Conservation (phyloP, 1,140 invertebrate species). For the Leguminivora glycinivorella region DNA sequence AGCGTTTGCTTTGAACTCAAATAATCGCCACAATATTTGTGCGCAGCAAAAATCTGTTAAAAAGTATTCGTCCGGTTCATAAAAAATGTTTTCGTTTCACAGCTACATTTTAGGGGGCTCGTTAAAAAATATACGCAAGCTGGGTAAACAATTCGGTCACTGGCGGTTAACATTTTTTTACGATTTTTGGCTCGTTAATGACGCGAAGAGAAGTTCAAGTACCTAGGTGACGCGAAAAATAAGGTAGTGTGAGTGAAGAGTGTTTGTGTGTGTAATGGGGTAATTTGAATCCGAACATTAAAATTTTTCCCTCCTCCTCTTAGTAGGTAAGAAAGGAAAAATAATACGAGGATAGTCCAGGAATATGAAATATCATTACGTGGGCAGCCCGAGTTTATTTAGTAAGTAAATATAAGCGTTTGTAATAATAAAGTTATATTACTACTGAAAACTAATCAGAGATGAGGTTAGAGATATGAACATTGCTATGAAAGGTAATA, state of each 20-base stretch:
- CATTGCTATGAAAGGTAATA: neutral
- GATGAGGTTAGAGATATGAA: neutral
- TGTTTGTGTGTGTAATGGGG: too few species aligned
- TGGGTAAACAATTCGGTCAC: neutral
- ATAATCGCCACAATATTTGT: neutral
- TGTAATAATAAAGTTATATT: constrained; percentile 17
- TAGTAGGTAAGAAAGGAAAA: too few species aligned
- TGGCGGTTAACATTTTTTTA: neutral
- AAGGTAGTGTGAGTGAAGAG: constrained; percentile 7
- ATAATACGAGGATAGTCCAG: neutral
- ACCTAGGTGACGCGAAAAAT: neutral
- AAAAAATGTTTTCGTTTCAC: constrained; percentile 14
- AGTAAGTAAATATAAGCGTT: neutral
- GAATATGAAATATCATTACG: constrained; percentile 20
- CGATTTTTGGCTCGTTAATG: constrained; percentile 4
- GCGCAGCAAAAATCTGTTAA: neutral
- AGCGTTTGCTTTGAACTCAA: neutral
- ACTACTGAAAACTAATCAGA: neutral
- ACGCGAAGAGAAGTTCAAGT: neutral
- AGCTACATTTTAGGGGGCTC: neutral
- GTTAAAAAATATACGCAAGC: constrained; percentile 15
- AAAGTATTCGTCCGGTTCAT: neutral
- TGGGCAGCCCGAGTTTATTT: neutral
- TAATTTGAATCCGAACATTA: too few species aligned
- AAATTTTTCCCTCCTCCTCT: too few species aligned